Evolutionary conservation across 2,888 invertebrate genomes (phyloP).

Genomic region (Trichogramma dendrolimi): DNA sequence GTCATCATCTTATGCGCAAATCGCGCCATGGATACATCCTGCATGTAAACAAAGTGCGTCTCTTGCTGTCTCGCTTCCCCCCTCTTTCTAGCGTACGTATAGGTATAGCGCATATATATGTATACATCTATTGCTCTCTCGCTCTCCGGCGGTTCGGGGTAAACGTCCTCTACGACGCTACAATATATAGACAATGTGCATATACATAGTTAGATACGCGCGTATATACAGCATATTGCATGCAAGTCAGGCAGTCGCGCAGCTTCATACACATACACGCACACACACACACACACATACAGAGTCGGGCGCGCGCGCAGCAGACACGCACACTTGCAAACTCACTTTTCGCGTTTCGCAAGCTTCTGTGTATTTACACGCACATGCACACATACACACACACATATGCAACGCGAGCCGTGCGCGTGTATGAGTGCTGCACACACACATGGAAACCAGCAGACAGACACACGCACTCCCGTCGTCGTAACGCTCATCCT

Average conservation of each 20-base stretch:
- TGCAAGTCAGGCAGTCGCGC: too few relatives aligned
- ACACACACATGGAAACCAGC: too few relatives aligned
- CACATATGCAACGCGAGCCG: background rate
- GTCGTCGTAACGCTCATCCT: too few relatives aligned
- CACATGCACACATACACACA: too few relatives aligned
- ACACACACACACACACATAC: background rate
- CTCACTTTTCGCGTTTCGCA: background rate
- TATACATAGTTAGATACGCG: too few relatives aligned
- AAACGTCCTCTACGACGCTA: background rate
- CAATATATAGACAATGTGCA: too few relatives aligned
- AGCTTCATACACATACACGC: conserved; percentile 8
- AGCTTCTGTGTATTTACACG: too few relatives aligned
- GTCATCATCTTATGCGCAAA: too few relatives aligned
- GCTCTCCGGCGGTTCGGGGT: background rate
- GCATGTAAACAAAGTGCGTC: conserved; percentile 27
- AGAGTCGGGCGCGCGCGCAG: too few relatives aligned
- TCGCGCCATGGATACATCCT: background rate
- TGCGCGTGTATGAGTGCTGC: too few relatives aligned
- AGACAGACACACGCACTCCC: too few relatives aligned
- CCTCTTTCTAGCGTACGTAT: background rate
- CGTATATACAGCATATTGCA: too few relatives aligned
- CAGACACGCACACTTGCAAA: conserved; percentile 5
- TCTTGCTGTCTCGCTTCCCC: background rate
- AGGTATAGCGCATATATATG: background rate
- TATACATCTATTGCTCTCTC: background rate